phyloP scores from a whole-genome alignment of 2,113 vertebrate species.

The Marmota flaviventris region DNA sequence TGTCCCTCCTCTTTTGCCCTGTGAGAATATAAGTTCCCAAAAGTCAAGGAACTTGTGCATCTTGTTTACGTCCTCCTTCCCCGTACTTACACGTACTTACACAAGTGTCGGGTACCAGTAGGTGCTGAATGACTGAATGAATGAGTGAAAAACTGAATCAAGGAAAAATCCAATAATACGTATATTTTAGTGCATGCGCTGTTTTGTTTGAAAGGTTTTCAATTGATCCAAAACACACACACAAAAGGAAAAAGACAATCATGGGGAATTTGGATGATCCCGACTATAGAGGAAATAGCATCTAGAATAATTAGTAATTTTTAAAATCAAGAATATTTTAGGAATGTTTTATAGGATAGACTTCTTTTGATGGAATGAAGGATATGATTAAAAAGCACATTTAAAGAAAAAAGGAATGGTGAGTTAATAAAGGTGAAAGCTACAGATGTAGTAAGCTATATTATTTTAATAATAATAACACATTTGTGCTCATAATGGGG shows the following conservation, averaged over 20 bases:
- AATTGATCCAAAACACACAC: not conserved
- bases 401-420: not conserved
- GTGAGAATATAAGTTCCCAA: not conserved
- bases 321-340: not conserved
- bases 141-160: not conserved
- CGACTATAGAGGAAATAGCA: not conserved
- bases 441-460: not conserved
- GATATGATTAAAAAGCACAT: not conserved
- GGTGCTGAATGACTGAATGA: not conserved
- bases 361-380: not conserved
- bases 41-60: not conserved
- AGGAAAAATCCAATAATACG: not conserved
- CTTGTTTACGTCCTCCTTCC: not conserved
- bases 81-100: not conserved
- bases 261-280: not conserved
- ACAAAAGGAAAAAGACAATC: not conserved
- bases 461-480: not conserved
- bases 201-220: conserved; percentile 21
- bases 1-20: not conserved
- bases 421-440: not conserved
- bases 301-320: not conserved
- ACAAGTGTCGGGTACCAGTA: not conserved
- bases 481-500: not conserved
- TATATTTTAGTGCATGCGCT: not conserved
- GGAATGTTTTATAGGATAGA: not conserved